Evolutionary conservation across 2,888 invertebrate genomes (phyloP), one percentile per base, ranked within the genome.

Genomic region (Antheraea assamensis): DNA sequence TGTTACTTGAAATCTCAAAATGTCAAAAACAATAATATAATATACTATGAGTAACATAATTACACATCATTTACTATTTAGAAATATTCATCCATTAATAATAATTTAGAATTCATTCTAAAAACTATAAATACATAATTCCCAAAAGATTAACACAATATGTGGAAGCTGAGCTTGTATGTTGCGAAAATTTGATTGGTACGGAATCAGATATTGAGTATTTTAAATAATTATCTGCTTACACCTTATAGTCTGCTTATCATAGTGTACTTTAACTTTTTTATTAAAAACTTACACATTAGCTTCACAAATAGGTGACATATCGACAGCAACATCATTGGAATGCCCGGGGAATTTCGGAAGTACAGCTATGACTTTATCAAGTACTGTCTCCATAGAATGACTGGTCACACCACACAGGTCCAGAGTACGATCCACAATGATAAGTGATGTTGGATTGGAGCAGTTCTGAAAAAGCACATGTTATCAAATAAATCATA

Each of bases 401-500:
- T 96, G 95, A 75, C 95, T 95, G 21, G 95, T 95, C 8, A 95
- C 95, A 30, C 95, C 95, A 76, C 96, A 96, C 61, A 97, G 84
- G 84, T 97, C 97, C 73, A 97, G 83, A 0, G 96, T 95, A 17
- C 97, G 94, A 79, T 97, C 97, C 30, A 97, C 88, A 42, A 96
- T 88, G 70, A 96, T 95, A 17, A 96, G 80, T 0, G 96, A 95
- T 2, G 95, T 90, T 17, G 93, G 94, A 66, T 90, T 91, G 5
- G 90, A 80, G 70, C 95, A 95, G 73, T 88, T 91, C 95, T 95
- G 84, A 10, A 90, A 90, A 1, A 66, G 31, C 49, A 71, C n/a
- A 55, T 49, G 49, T 47, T 47, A 52, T 21, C 2, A 19, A 52
- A 21, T 52, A 52, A 47, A 47, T 47, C 13, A 47, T 47, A 47